Evolutionary conservation across 2,797 vertebrate species (phyloP).

Genomic region (Argya squamiceps): DNA sequence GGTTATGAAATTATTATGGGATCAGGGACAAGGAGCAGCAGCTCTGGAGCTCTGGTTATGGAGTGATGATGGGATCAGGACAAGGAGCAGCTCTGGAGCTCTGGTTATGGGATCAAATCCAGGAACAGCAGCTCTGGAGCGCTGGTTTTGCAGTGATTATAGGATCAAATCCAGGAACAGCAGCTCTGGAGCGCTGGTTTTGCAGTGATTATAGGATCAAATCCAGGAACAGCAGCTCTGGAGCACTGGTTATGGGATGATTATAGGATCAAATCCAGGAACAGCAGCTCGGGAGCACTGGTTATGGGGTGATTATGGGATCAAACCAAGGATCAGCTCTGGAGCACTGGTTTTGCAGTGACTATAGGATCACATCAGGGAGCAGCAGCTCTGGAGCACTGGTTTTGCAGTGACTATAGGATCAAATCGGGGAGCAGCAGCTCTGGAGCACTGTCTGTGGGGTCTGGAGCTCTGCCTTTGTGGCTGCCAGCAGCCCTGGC

Average conservation of each 20-base stretch:
- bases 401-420: background rate
- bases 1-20: background rate
- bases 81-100: background rate
- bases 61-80: background rate
- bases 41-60: background rate
- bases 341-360: background rate
- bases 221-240: too few relatives aligned
- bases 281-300: too few relatives aligned
- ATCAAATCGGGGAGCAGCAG: background rate
- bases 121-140: background rate
- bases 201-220: background rate
- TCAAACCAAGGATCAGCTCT: background rate
- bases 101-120: background rate
- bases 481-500: background rate
- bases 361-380: background rate
- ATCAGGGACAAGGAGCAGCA: background rate
- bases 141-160: rapidly evolving
- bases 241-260: background rate
- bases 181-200: background rate
- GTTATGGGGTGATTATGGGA: background rate
- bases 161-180: background rate
- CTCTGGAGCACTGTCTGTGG: background rate
- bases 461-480: rapidly evolving
- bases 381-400: background rate
- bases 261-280: background rate